A percentile compares a stretch with the other conserved stretches of the same genome.
These are phyloP conservation scores for Oikopleura dioica DNA, from an alignment of 23 tunicate species.

Conservation along the genomic window DNA sequence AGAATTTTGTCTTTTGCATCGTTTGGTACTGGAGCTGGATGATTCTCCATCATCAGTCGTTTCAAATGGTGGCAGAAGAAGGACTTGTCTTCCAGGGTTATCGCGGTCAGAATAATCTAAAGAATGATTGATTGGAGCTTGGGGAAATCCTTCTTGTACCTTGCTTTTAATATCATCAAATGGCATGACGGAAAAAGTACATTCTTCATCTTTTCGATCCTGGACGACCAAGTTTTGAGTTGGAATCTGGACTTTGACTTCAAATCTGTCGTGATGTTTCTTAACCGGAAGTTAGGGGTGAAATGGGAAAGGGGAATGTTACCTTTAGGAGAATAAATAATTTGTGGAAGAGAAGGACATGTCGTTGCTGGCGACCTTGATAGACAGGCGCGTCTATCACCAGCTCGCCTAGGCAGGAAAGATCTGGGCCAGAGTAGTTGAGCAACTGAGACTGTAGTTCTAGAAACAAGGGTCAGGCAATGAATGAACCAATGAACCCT, in stretches of 20 bases:
- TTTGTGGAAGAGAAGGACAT: neutral
- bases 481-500: too few relatives aligned
- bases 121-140: neutral
- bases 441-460: neutral
- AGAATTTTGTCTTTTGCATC: neutral
- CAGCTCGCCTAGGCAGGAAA: neutral
- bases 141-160: neutral
- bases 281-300: too few relatives aligned
- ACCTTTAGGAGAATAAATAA: neutral
- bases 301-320: too few relatives aligned
- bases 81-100: neutral
- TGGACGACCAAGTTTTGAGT: neutral
- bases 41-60: constrained; percentile 9
- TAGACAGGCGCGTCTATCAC: neutral
- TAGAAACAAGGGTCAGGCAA: too few relatives aligned
- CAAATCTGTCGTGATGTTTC: neutral
- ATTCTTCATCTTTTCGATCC: neutral
- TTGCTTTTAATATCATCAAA: neutral
- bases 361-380: neutral
- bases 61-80: neutral
- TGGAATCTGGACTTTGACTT: neutral
- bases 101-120: neutral
- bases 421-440: constrained; percentile 1
- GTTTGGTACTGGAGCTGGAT: neutral
- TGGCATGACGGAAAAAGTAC: neutral